Evolutionary conservation across 37 sponge, comb jelly and placozoan species (phyloP), one percentile per base, ranked within the genome.

Genomic region (Cladorhizidae sp.): DNA sequence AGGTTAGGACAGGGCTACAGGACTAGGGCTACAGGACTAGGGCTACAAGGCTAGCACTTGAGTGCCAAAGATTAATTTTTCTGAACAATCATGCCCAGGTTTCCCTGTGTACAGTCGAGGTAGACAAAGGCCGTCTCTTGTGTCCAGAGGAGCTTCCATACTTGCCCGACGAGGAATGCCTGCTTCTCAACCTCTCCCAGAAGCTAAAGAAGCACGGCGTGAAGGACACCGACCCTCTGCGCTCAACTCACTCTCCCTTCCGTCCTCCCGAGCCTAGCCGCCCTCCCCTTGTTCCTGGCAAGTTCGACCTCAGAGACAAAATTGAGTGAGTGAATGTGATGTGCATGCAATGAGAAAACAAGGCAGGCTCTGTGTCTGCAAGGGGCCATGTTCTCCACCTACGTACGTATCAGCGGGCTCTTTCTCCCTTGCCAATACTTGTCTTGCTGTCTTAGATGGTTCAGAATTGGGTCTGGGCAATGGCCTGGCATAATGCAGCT

Each of bases 91-190:
- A 9, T 45, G 14, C 57, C 3, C 61, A 83, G 83, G 73, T 83
- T 40, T 93, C 93, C 21, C 72, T 95, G 71, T 95, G 93, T 33
- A 54, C 72, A 0, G 69, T 89, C 50, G 88, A 95, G 55, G 59
- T 95, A 39, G 93, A 95, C 64, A 20, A 25, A 31, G 71, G 79
- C 25, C 25, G 49, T 12, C 50, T 95, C 29, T 74, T 64, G 25
- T 70, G 64, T 7, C 80, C 90, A 20, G 96, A 95, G 51, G 96
- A 92, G 0, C 77, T 95, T 2, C 88, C 88, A 11, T 26, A 33
- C 35, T 74, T 95, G 1, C 96, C 96, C 21, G 57, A 84, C 54
- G 57, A 74, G 57, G 89, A 80, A 12, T 28, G 78, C 1, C 83
- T 95, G 35, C 17, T 86, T 6, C 12, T 62, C 11, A 49, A 77